Base-by-base conservation (phyloP, 2,888 invertebrate genomes). In the Synanthedon formicaeformis region DNA sequence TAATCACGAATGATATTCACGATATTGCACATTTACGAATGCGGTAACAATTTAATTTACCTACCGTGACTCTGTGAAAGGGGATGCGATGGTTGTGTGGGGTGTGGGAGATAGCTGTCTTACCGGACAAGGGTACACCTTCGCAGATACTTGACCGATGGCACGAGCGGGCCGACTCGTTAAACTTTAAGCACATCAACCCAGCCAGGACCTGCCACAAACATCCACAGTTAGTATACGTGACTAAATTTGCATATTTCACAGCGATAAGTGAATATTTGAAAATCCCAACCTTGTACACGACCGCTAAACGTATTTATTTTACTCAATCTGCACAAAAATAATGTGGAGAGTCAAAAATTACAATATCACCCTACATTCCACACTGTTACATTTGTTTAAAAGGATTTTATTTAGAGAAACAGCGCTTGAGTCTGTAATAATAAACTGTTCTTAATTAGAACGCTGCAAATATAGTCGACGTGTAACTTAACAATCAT, bases 91-190 rank as follows among this genome's bases (percentile, higher is more conserved):
- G 41, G 12, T 34, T 34, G 34, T 34, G 34, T 34, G 27, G 27
- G 27, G 8, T 34, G 45, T 45, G 1, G 13, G 45, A n/a, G 45
- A 14, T 45, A 45, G 45, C 45, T 45, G 45, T 45, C 62, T 69
- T 58, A 79, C 79, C 78, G 27, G 76, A 72, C 56, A 79, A 60
- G 3, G 75, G 77, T 18, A 77, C 57, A 10, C 71, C 75, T 51
- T 78, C 78, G 53, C 73, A 73, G 16, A 74, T 51, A 55, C 75
- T 76, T 23, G 76, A 71, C 0, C 76, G 66, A 23, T 72, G 75
- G 48, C 59, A 67, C 2, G 69, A 64, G 5, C 71, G 64, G 16
- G 55, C 55, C 1, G 63, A 54, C 5, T 65, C 62, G 45, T 65
- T 67, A 16, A 65, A 57, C 54, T 70, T 71, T 40, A 69, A 52